Evolutionary conservation across 1,140 invertebrate genomes (phyloP).

Genomic region (Marisa cornuarietis): DNA sequence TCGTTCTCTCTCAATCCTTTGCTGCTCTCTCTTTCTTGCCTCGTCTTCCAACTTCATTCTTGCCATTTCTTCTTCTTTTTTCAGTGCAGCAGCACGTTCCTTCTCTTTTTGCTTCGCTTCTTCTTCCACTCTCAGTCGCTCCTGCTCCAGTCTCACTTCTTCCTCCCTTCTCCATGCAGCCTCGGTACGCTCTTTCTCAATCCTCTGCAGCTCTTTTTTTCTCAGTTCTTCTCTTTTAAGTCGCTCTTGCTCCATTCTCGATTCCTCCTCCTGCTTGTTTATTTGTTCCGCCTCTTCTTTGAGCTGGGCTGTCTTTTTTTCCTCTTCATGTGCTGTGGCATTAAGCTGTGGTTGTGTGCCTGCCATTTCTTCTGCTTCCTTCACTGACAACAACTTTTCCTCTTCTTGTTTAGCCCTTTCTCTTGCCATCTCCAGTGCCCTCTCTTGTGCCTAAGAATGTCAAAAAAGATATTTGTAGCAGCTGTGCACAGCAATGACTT

Average conservation of each 20-base stretch:
- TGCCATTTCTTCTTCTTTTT: constrained; percentile 14
- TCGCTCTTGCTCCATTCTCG: constrained; percentile 19
- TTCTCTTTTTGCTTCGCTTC: constrained; percentile 20
- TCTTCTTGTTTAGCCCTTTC: constrained; percentile 24
- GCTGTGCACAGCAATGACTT: neutral
- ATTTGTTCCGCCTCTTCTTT: constrained; percentile 69
- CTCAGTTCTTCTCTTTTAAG: constrained; percentile 13
- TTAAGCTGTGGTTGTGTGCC: neutral
- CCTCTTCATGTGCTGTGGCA: constrained; percentile 27
- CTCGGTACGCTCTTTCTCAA: constrained; percentile 19
- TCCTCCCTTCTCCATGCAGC: constrained; percentile 18
- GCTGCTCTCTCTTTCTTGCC: constrained; percentile 23
- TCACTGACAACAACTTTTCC: constrained; percentile 11
- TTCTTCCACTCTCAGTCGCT: constrained; percentile 18
- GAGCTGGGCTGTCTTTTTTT: constrained; percentile 26
- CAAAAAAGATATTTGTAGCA: neutral
- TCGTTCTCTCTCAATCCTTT: constrained; percentile 2
- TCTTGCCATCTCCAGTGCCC: constrained; percentile 2
- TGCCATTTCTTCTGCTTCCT: neutral
- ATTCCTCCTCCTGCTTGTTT: constrained; percentile 66
- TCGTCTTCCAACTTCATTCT: constrained; percentile 22
- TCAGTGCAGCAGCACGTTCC: neutral
- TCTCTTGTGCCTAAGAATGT: constrained; percentile 10
- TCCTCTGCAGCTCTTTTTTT: constrained; percentile 22
- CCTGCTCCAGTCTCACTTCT: constrained; percentile 23